Percentiles rank a stretch among this genome's conserved stretches.
Conservation (phyloP, 1,140 invertebrate species). For the Lineus longissimus region DNA sequence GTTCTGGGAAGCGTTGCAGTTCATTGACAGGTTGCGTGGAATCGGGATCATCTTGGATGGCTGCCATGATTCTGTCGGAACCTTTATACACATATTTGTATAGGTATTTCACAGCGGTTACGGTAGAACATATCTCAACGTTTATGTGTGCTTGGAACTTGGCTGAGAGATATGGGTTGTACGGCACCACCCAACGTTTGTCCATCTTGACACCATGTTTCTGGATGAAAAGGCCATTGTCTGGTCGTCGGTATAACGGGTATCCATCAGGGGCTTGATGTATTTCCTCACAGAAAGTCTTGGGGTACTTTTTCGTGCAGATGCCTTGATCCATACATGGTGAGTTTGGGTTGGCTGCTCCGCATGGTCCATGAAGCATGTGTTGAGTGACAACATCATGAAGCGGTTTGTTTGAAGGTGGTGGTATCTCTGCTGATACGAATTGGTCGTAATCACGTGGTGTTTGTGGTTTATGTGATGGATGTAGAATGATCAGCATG, state of each 20-base stretch:
- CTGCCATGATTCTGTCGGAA: not conserved
- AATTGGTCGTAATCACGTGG: not conserved
- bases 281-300: not conserved
- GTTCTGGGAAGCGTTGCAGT: not conserved
- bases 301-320: not conserved
- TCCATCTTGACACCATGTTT: no score
- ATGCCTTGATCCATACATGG: not conserved
- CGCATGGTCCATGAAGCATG: no score
- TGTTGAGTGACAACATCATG: not conserved
- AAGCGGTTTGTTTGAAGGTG: not conserved
- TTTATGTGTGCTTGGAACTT: not conserved
- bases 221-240: no score
- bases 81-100: not conserved
- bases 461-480: not conserved
- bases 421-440: not conserved
- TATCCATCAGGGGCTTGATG: not conserved
- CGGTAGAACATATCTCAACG: not conserved
- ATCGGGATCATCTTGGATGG: not conserved
- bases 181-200: no score
- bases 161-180: no score
- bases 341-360: not conserved
- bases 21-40: not conserved
- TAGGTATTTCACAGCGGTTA: not conserved
- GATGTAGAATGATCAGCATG: no score
- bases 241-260: not conserved